phyloP scores from a whole-genome alignment of 1,140 invertebrate species.

The Papilio dardanus region DNA sequence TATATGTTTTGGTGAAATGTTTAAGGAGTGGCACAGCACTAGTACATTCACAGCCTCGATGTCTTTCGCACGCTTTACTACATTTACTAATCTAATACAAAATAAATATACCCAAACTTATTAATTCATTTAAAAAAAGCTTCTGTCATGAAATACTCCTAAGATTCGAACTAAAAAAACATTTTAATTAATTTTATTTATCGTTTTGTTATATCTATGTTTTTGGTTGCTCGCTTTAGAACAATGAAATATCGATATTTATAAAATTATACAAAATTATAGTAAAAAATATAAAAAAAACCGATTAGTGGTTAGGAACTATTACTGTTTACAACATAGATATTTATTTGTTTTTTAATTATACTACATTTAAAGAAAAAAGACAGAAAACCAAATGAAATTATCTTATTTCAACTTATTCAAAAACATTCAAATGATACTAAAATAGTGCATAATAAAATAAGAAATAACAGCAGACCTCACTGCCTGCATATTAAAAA shows the following conservation, averaged over 20 bases:
- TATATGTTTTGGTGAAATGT: conserved; percentile 39
- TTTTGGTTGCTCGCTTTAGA: background rate
- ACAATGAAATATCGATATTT: background rate
- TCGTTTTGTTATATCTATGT: background rate
- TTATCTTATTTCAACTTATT: too few species aligned
- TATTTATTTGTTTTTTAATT: too few species aligned
- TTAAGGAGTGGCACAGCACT: conserved; percentile 43
- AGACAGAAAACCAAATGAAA: background rate
- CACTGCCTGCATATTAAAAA: background rate
- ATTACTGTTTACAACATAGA: background rate
- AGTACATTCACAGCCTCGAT: conserved; percentile 46
- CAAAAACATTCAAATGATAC: background rate
- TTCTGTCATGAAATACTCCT: conserved; percentile 37
- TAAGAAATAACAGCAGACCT: background rate
- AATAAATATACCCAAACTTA: conserved; percentile 6
- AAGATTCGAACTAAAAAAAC: background rate
- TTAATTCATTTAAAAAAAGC: background rate
- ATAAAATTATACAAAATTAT: background rate
- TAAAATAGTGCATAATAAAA: background rate
- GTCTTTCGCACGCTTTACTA: conserved; percentile 16
- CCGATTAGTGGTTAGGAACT: background rate
- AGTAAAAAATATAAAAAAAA: background rate
- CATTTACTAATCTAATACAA: background rate
- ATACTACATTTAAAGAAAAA: too few species aligned
- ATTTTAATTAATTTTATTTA: background rate